Conservation (phyloP, 2,113 vertebrate genomes). For the Cheirogaleus medius region DNA sequence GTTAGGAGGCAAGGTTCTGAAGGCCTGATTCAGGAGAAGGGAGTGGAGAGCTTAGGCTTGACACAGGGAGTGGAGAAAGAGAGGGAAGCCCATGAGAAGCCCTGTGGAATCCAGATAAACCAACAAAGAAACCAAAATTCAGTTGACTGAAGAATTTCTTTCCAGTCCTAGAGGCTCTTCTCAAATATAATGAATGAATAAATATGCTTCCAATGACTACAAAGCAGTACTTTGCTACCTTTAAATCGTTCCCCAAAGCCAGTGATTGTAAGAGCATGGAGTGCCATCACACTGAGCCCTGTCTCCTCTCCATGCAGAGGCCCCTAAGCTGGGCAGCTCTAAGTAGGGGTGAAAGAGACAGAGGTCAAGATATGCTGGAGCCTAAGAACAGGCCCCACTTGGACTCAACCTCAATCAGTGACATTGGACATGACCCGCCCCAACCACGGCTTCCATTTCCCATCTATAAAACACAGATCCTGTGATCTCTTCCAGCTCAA, state of each 20-base stretch:
- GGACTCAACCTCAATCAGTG: neutral
- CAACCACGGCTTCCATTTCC: no score
- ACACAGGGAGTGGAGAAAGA: neutral
- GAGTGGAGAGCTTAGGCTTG: neutral
- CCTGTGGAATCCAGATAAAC: neutral
- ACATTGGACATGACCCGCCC: neutral
- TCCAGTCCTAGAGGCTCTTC: neutral
- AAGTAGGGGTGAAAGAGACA: neutral
- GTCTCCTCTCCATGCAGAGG: neutral
- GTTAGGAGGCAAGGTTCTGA: neutral
- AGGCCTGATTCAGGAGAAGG: neutral
- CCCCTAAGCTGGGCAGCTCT: rapidly evolving
- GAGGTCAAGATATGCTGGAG: neutral
- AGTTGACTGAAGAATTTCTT: conserved; percentile 58
- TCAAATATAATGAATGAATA: conserved; percentile 64
- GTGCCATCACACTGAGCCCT: rapidly evolving
- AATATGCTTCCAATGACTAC: neutral
- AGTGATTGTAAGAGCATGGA: rapidly evolving
- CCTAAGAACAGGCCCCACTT: neutral
- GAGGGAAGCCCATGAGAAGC: neutral
- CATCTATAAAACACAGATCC: neutral
- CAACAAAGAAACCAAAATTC: conserved; percentile 44
- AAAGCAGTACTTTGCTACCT: conserved; percentile 2
- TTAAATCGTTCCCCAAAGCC: neutral
- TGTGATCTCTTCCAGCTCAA: neutral